phyloP scores from a whole-genome alignment of 2,797 vertebrate species.

The Pelochelys cantorii region DNA sequence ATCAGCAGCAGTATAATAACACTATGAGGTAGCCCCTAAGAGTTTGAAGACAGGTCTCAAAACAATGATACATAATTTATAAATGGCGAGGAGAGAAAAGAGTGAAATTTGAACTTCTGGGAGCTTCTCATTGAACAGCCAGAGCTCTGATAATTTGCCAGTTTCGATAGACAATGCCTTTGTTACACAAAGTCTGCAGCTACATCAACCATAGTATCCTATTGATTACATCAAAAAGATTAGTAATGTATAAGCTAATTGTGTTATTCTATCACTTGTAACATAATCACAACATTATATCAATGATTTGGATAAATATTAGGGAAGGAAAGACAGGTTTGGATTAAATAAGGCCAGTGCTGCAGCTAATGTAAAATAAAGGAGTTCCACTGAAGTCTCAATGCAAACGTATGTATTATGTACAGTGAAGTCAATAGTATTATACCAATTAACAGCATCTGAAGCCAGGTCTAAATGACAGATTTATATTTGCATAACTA shows the following conservation, averaged over 20 bases:
- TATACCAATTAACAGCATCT: background rate
- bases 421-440: background rate
- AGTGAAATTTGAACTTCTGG: background rate
- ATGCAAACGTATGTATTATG: background rate
- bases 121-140: constrained; percentile 8
- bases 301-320: background rate
- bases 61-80: background rate
- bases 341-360: background rate
- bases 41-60: background rate
- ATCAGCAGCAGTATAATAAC: background rate
- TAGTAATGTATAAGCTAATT: background rate
- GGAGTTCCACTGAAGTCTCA: background rate
- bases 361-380: background rate
- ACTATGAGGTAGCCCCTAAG: background rate
- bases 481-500: background rate
- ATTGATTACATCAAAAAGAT: background rate
- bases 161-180: background rate
- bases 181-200: constrained; percentile 1
- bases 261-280: background rate
- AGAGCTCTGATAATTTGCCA: background rate
- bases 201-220: background rate
- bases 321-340: background rate
- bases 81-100: background rate
- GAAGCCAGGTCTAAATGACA: background rate
- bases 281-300: background rate